phyloP scores from a whole-genome alignment of 2,888 invertebrate species.

The Lepidocyrtoides sp. region DNA sequence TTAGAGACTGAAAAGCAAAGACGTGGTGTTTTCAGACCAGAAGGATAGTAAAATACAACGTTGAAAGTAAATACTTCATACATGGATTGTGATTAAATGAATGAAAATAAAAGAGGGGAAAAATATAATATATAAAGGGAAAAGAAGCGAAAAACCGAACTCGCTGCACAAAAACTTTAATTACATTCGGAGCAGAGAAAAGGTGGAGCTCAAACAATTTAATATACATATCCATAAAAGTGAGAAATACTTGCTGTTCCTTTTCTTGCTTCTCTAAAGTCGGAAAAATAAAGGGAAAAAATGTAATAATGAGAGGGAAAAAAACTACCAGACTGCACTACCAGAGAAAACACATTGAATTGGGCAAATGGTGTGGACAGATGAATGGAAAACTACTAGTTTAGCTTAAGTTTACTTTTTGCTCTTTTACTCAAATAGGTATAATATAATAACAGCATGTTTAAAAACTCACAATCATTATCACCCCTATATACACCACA shows the following conservation, averaged over 20 bases:
- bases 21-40: slow-evolving; percentile 14
- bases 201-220: slow-evolving; percentile 85
- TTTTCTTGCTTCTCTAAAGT: slow-evolving; percentile 1
- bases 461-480: slow-evolving; percentile 34
- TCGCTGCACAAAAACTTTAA: slow-evolving; percentile 82
- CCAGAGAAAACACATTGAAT: slow-evolving; percentile 44
- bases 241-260: slow-evolving; percentile 46
- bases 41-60: not conserved
- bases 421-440: slow-evolving; percentile 20
- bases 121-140: not conserved
- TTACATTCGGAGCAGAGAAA: slow-evolving; percentile 85
- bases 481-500: slow-evolving; percentile 15
- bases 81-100: slow-evolving; percentile 77
- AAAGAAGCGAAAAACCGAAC: slow-evolving; percentile 34
- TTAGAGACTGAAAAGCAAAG: slow-evolving; percentile 53
- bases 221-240: slow-evolving; percentile 83
- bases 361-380: slow-evolving; percentile 69
- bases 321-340: not conserved
- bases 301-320: slow-evolving; percentile 49
- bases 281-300: slow-evolving; percentile 56
- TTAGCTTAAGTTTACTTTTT: slow-evolving; percentile 50
- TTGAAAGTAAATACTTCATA: slow-evolving; percentile 4
- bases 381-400: slow-evolving; percentile 58
- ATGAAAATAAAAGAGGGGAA: slow-evolving; percentile 79
- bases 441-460: slow-evolving; percentile 57